phyloP scores from a whole-genome alignment of 37 sponge, comb jelly and placozoan genomes.

The Aplysina aerophoba region DNA sequence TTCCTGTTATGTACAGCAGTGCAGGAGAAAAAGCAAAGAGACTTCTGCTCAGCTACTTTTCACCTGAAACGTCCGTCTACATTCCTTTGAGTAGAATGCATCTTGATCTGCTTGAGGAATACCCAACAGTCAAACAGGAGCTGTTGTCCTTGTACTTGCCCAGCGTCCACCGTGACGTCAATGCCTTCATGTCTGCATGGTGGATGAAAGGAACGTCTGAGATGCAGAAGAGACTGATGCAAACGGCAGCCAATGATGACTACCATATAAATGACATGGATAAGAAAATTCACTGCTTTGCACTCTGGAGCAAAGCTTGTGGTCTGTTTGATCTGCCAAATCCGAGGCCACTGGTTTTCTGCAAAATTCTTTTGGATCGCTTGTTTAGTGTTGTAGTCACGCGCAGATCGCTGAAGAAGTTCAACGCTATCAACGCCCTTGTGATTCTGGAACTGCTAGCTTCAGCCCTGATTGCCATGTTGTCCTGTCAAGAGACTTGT shows the following conservation, averaged over 20 bases:
- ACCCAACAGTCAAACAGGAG: neutral
- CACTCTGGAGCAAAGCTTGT: slow-evolving; percentile 22
- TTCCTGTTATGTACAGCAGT: neutral
- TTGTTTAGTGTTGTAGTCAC: neutral
- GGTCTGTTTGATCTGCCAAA: neutral
- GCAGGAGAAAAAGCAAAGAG: neutral
- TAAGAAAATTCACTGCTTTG: slow-evolving; percentile 15
- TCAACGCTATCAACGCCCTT: neutral
- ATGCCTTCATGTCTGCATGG: slow-evolving; percentile 31
- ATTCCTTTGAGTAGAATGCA: slow-evolving; percentile 11
- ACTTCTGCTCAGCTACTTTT: neutral
- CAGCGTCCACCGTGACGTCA: neutral
- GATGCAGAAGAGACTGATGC: neutral
- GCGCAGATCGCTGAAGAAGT: neutral
- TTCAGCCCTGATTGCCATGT: neutral
- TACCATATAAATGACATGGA: neutral
- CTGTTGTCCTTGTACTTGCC: neutral
- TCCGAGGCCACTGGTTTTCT: slow-evolving; percentile 2
- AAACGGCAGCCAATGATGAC: neutral
- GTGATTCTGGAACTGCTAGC: slow-evolving; percentile 2
- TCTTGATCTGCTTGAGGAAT: neutral
- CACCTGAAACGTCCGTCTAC: slow-evolving; percentile 11
- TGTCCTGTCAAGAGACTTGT: neutral
- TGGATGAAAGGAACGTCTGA: slow-evolving; percentile 22
- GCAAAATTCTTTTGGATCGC: slow-evolving; percentile 4